phyloP scores from a whole-genome alignment of 2,113 vertebrate genomes.

The Emydocephalus ijimae region DNA sequence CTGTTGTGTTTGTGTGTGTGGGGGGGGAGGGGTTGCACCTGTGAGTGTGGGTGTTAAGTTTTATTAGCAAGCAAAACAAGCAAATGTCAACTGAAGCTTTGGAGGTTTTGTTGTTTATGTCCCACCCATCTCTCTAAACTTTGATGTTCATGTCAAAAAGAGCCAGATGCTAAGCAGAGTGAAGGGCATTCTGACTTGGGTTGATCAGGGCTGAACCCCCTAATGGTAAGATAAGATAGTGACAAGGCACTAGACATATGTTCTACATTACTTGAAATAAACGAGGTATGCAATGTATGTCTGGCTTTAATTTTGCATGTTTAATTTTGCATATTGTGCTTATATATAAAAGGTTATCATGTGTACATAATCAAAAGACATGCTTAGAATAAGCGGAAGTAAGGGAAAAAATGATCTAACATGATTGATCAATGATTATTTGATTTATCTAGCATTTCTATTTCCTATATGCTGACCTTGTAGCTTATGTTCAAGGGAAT shows the following conservation, averaged over 20 bases:
- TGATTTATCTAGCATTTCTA: not conserved
- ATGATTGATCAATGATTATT: not conserved
- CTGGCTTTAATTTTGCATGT: not conserved
- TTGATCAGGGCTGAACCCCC: constrained; percentile 6
- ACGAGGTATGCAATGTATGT: not conserved
- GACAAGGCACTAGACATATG: constrained; percentile 7
- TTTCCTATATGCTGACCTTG: not conserved
- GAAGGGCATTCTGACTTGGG: constrained; percentile 23
- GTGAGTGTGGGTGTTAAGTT: constrained; percentile 13
- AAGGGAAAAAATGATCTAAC: not conserved
- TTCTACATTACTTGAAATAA: constrained; percentile 10
- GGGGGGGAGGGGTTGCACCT: not conserved
- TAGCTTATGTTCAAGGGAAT: not conserved
- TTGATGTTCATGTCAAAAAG: constrained; percentile 24
- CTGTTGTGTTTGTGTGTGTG: not conserved
- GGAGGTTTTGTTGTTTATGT: constrained; percentile 1
- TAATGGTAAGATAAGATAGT: not conserved
- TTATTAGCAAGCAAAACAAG: constrained; percentile 41
- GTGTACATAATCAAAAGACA: not conserved
- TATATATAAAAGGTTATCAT: not conserved
- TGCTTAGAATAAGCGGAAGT: not conserved
- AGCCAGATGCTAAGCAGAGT: constrained; percentile 3
- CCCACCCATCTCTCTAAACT: not conserved
- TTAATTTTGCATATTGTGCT: not conserved
- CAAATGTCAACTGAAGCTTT: constrained; percentile 9